Evolutionary conservation across 1,140 invertebrate genomes (phyloP).

Genomic region (Araneus ventricosus): DNA sequence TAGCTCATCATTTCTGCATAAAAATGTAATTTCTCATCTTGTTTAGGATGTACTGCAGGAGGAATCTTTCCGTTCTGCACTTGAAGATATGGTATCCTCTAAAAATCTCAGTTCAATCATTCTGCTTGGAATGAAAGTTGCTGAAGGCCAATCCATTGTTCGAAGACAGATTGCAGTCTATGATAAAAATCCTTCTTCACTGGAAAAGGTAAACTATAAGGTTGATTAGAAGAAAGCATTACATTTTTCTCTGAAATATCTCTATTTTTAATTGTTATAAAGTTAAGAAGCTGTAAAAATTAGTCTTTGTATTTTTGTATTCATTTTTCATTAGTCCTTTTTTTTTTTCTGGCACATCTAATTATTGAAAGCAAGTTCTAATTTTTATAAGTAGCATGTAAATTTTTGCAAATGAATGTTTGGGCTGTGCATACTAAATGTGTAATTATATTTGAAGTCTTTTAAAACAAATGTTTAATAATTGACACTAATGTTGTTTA

Average conservation of each 20-base stretch:
- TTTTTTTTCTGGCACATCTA: too few species aligned
- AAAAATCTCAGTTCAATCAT: conserved; percentile 51
- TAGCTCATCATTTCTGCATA: background rate
- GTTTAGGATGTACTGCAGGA: conserved; percentile 18
- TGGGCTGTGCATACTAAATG: too few species aligned
- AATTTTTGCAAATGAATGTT: too few species aligned
- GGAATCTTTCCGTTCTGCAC: background rate
- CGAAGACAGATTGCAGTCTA: conserved; percentile 50
- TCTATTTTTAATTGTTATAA: background rate
- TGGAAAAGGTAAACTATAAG: conserved; percentile 39
- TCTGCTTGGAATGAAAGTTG: conserved; percentile 12
- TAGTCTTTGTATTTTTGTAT: too few species aligned
- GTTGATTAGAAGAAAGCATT: background rate
- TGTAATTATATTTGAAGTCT: too few species aligned
- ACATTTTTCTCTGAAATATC: background rate
- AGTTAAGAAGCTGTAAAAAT: too few species aligned
- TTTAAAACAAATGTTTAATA: too few species aligned
- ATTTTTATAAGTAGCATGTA: too few species aligned
- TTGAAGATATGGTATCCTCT: background rate
- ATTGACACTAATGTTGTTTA: too few species aligned
- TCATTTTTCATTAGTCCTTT: too few species aligned
- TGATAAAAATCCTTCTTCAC: conserved; percentile 36
- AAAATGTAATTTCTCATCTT: background rate
- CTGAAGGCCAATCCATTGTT: conserved; percentile 13
- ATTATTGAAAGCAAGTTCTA: too few species aligned